phyloP scores from a whole-genome alignment of 2,888 invertebrate genomes.

The Disparrhopalites patrizii region DNA sequence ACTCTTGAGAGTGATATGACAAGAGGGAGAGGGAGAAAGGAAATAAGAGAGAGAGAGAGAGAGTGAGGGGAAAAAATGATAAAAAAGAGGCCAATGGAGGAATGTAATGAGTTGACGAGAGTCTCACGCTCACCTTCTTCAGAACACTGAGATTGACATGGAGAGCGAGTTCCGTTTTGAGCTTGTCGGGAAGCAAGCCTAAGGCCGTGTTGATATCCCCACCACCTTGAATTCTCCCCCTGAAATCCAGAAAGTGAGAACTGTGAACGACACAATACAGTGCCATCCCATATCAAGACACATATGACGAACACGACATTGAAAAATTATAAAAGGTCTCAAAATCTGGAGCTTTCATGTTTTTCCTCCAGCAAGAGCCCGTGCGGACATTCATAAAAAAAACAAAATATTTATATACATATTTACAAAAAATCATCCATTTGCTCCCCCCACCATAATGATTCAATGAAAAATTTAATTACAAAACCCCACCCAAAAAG shows the following conservation, averaged over 20 bases:
- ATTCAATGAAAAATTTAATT: too few species aligned
- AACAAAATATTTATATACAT: background rate
- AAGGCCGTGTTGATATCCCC: constrained; percentile 94
- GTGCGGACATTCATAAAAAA: background rate
- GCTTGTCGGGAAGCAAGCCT: constrained; percentile 87
- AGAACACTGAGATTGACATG: constrained; percentile 93
- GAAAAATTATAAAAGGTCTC: constrained; percentile 21
- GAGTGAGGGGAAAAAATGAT: too few species aligned
- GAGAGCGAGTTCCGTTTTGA: constrained; percentile 92
- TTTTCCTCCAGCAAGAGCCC: constrained; percentile 21
- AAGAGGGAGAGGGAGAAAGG: too few species aligned
- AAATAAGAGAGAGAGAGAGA: too few species aligned
- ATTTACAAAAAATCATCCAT: background rate
- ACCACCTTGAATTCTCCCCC: constrained; percentile 91
- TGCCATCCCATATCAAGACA: background rate
- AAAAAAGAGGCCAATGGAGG: too few species aligned
- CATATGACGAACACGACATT: constrained; percentile 12
- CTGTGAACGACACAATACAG: constrained; percentile 24
- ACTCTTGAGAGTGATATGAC: too few species aligned
- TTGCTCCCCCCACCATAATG: too few species aligned
- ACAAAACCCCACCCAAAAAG: too few species aligned
- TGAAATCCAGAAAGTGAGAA: constrained; percentile 49
- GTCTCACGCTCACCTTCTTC: constrained; percentile 76
- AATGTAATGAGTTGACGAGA: too few species aligned
- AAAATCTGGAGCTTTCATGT: constrained; percentile 17